Evolutionary conservation across 23 tunicate genomes (phyloP).

Genomic region (Ascidia mentula): DNA sequence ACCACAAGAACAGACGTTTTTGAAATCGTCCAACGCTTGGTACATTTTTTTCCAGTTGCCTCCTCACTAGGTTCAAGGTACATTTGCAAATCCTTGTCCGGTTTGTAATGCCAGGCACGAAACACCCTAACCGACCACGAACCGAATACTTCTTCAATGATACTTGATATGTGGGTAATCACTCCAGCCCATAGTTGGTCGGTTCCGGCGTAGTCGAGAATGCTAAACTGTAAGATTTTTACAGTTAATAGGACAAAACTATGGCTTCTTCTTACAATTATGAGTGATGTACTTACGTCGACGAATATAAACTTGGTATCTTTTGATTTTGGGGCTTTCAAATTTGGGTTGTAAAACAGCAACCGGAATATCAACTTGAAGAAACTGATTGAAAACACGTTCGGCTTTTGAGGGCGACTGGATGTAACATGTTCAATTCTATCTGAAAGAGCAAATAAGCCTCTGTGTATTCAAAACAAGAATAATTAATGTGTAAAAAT

Average conservation of each 20-base stretch:
- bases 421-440: background rate
- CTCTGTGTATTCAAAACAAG: no score
- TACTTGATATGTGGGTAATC: conserved; percentile 33
- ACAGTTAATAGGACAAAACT: background rate
- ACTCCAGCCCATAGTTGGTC: conserved; percentile 65
- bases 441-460: no score
- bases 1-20: background rate
- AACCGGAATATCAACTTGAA: conserved; percentile 41
- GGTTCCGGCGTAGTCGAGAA: conserved; percentile 60
- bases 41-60: background rate
- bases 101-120: conserved; percentile 54
- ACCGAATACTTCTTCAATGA: conserved; percentile 43
- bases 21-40: conserved; percentile 1
- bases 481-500: no score
- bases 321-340: conserved; percentile 13
- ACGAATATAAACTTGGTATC: conserved; percentile 26
- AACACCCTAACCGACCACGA: conserved; percentile 42
- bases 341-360: conserved; percentile 33
- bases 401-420: background rate
- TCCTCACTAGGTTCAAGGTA: conserved; percentile 16
- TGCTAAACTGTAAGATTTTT: conserved; percentile 47
- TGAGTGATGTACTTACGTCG: conserved; percentile 62
- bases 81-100: conserved; percentile 14
- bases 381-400: background rate
- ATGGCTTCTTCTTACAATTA: no score